Conservation (phyloP, 2,888 invertebrate species). For the Altica lythri region DNA sequence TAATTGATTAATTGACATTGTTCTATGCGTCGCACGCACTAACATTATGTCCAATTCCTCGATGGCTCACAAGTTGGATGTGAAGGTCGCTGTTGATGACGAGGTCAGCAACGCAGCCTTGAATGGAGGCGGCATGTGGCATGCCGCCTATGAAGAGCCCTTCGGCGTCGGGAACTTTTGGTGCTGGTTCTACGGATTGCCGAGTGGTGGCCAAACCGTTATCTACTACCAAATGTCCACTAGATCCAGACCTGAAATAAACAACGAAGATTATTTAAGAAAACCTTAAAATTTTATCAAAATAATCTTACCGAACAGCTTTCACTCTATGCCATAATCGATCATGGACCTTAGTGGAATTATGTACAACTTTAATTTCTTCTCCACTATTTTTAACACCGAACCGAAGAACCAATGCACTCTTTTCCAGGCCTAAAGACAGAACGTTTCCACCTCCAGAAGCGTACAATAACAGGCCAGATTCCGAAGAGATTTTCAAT, state of each 20-base stretch:
- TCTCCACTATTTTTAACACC: slow-evolving; percentile 86
- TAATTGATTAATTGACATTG: slow-evolving; percentile 28
- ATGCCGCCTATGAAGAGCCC: slow-evolving; percentile 81
- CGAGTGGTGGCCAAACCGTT: slow-evolving; percentile 79
- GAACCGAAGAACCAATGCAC: slow-evolving; percentile 76
- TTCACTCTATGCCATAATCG: slow-evolving; percentile 83
- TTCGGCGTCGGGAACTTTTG: slow-evolving; percentile 81
- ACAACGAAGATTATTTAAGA: neutral
- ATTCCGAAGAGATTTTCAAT: slow-evolving; percentile 72
- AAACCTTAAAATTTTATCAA: neutral
- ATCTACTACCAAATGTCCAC: slow-evolving; percentile 88
- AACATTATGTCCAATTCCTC: slow-evolving; percentile 59
- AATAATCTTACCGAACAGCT: slow-evolving; percentile 67
- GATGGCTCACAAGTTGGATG: slow-evolving; percentile 59
- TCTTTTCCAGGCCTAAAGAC: slow-evolving; percentile 81
- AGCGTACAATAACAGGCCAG: slow-evolving; percentile 85
- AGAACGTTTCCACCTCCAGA: slow-evolving; percentile 81
- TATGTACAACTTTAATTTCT: slow-evolving; percentile 81
- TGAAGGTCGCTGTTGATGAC: slow-evolving; percentile 66
- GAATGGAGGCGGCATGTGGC: slow-evolving; percentile 53
- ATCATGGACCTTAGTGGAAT: slow-evolving; percentile 85
- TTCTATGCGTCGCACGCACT: slow-evolving; percentile 55
- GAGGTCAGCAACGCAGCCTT: slow-evolving; percentile 68
- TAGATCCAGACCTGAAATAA: slow-evolving; percentile 75
- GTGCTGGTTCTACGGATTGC: slow-evolving; percentile 79